These are phyloP conservation scores for Hymenochirus boettgeri DNA, from an alignment of 2,113 vertebrate species.

Conservation along the genomic window DNA sequence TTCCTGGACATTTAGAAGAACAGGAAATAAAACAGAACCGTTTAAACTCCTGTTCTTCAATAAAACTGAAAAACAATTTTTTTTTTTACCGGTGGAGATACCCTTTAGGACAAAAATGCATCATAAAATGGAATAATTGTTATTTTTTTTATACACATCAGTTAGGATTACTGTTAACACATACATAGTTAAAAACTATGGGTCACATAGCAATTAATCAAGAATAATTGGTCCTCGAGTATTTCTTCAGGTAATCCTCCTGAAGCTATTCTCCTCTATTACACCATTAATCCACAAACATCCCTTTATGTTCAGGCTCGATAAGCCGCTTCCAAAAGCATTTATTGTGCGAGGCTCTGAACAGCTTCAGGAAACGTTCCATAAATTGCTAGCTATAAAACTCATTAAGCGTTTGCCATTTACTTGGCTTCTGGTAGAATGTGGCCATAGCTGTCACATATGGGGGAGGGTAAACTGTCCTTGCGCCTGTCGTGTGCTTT, in stretches of 20 bases:
- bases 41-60: too few species aligned
- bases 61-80: too few species aligned
- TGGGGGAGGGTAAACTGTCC: not conserved
- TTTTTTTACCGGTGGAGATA: too few species aligned
- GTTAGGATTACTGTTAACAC: too few species aligned
- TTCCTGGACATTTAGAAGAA: too few species aligned
- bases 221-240: conserved; percentile 23
- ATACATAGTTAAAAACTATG: too few species aligned
- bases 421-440: conserved; percentile 7
- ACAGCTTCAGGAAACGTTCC: conserved; percentile 18
- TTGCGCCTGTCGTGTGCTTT: too few species aligned
- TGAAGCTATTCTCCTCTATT: conserved; percentile 8
- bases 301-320: conserved; percentile 21
- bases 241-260: conserved; percentile 22
- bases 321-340: conserved; percentile 22
- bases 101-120: too few species aligned
- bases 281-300: conserved; percentile 33
- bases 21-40: too few species aligned
- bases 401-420: conserved; percentile 23
- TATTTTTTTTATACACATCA: too few species aligned
- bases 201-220: conserved; percentile 9
- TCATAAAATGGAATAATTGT: too few species aligned
- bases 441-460: not conserved
- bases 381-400: conserved; percentile 27
- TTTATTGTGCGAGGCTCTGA: conserved; percentile 12